Evolutionary conservation across 2,113 vertebrate species (phyloP).

Genomic region (Grammomys surdaster): DNA sequence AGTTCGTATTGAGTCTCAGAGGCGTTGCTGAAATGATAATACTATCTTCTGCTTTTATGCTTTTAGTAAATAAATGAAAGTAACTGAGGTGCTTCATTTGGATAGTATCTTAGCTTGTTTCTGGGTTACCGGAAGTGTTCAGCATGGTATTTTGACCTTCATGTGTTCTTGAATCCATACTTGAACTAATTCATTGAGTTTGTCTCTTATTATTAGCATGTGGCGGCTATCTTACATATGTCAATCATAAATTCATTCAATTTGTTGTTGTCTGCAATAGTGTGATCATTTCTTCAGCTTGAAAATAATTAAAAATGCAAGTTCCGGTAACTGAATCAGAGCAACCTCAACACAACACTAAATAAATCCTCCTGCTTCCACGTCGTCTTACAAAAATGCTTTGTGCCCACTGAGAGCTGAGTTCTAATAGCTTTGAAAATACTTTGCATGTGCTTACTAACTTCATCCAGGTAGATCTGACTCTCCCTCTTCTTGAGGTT

Average conservation of each 20-base stretch:
- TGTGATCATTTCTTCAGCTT: conserved; percentile 15
- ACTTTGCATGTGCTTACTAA: not conserved
- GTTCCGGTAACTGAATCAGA: not conserved
- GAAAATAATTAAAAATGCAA: conserved; percentile 34
- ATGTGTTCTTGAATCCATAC: not conserved
- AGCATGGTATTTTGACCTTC: not conserved
- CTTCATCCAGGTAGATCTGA: not conserved
- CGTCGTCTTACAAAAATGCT: not conserved
- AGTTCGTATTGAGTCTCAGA: not conserved
- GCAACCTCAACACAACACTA: not conserved
- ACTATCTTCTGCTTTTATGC: not conserved
- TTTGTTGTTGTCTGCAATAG: not conserved
- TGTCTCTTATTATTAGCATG: not conserved
- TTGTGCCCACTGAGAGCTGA: not conserved
- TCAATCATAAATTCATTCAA: not conserved
- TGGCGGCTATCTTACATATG: not conserved
- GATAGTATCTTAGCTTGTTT: not conserved
- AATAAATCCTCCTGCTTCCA: not conserved
- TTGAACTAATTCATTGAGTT: conserved; percentile 5
- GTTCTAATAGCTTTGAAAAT: not conserved
- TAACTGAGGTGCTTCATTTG: not conserved
- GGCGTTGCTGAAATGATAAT: conserved; percentile 24
- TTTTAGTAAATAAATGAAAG: conserved; percentile 38
- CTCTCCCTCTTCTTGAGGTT: not conserved
- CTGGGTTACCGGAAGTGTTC: not conserved